Evolutionary conservation across 2,797 vertebrate species (phyloP), one percentile per base, ranked within the genome.

Genomic region (Ibycter americanus): DNA sequence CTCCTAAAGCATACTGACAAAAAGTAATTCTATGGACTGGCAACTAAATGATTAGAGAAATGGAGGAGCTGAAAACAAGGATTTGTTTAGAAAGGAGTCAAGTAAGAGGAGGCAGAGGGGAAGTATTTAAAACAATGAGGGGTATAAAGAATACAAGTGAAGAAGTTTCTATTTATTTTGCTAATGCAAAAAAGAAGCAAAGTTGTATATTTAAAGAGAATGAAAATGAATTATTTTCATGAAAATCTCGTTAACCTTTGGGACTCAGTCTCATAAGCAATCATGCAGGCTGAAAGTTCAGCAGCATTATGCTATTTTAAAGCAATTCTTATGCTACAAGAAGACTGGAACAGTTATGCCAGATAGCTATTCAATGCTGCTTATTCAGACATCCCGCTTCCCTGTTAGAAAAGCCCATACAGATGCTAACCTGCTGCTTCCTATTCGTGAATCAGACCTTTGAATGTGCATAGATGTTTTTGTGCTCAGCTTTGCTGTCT

Each of bases 181-280:
- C 12, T 85, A 77, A 78, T n/a, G 21, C 2, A 68, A 80, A 94
- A 73, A 73, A 81, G 13, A 19, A 56, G 21, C 18, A 40, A 79
- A 73, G 40, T 42, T 29, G 21, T 83, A 47, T 74, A 83, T 89
- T 81, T 80, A 78, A 92, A 78, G 40, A 34, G 12, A 94, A 70
- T 77, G 40, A 80, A 92, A 94, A 94, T 87, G 19, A 86, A 93
- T 95, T 93, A 42, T 94, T 91, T 93, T 87, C 68, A 74, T 54
- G 38, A 83, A 76, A 94, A 92, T 52, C 65, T 92, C 22, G 9
- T 95, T 94, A 93, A 92, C 71, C 82, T 85, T 81, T 72, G 68
- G 40, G 61, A 85, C 42, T 91, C 23, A 15, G 56, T 92, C 56
- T 85, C 32, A 77, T 89, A 40, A 91, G 54, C 54, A 94, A 84